Conservation (phyloP, 2,113 vertebrate genomes). For the Ramphastos sulfuratus region DNA sequence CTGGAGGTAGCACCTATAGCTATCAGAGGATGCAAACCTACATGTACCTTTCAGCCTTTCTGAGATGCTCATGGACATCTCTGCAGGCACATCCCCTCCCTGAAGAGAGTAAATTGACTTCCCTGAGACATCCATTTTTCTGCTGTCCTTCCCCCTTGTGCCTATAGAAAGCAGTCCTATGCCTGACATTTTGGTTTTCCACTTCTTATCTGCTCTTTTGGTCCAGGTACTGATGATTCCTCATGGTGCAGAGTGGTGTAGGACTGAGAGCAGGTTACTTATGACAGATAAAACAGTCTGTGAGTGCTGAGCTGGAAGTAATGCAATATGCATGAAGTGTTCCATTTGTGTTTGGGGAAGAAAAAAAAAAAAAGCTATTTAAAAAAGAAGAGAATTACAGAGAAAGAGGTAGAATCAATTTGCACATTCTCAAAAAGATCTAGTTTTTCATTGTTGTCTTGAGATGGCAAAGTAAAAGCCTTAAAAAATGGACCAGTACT, state of each 20-base stretch:
- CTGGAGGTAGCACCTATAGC: background rate
- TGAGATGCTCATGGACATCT: background rate
- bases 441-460: background rate
- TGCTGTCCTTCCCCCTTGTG: background rate
- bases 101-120: background rate
- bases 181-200: background rate
- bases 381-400: background rate
- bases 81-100: background rate
- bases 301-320: background rate
- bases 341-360: slow-evolving; percentile 23
- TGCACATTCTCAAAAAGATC: background rate
- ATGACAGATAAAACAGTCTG: background rate
- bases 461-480: slow-evolving; percentile 4
- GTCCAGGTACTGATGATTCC: background rate
- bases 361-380: slow-evolving; percentile 1
- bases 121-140: background rate
- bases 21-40: background rate
- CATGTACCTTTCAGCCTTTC: fast-evolving
- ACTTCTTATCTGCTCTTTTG: background rate
- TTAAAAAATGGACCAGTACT: background rate
- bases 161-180: background rate
- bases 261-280: background rate
- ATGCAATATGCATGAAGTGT: slow-evolving; percentile 43
- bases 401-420: background rate
- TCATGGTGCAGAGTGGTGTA: background rate